Conservation (phyloP, 2,888 invertebrate species). For the Lamproptera curius region DNA sequence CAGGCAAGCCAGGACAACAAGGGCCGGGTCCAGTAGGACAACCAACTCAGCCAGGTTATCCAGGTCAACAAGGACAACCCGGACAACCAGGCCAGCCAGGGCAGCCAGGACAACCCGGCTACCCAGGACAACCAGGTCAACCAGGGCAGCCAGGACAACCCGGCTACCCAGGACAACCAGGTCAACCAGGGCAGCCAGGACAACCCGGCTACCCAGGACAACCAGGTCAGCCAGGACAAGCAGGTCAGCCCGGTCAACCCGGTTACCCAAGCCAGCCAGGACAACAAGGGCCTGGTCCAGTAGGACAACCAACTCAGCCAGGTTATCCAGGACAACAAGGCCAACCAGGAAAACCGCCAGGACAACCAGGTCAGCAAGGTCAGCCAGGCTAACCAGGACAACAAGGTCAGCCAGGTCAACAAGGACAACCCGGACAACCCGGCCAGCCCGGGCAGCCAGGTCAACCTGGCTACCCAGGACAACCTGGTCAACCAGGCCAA, state of each 20-base stretch:
- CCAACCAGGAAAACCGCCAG: conserved; percentile 33
- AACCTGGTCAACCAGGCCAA: too few species aligned
- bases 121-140: conserved; percentile 72
- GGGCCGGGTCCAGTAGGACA: conserved; percentile 64
- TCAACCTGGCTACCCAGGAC: too few species aligned
- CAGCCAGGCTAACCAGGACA: conserved; percentile 30
- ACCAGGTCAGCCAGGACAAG: conserved; percentile 21
- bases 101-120: conserved; percentile 46
- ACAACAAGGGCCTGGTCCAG: conserved; percentile 25
- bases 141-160: conserved; percentile 33
- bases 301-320: conserved; percentile 33
- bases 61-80: conserved; percentile 34
- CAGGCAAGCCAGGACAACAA: conserved; percentile 39
- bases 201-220: conserved; percentile 35
- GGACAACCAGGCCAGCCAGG: conserved; percentile 52
- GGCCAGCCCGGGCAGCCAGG: too few species aligned
- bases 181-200: conserved; percentile 26
- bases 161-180: conserved; percentile 27
- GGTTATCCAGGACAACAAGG: conserved; percentile 27
- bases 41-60: conserved; percentile 35
- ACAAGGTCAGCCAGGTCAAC: conserved; percentile 28
- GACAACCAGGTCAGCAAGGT: conserved; percentile 29
- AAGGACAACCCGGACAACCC: too few species aligned
- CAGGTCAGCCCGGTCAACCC: conserved; percentile 35
- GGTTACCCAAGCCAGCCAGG: conserved; percentile 35